These are phyloP conservation scores for Bucco capensis DNA, from an alignment of 2,113 vertebrate species.

Conservation along the genomic window DNA sequence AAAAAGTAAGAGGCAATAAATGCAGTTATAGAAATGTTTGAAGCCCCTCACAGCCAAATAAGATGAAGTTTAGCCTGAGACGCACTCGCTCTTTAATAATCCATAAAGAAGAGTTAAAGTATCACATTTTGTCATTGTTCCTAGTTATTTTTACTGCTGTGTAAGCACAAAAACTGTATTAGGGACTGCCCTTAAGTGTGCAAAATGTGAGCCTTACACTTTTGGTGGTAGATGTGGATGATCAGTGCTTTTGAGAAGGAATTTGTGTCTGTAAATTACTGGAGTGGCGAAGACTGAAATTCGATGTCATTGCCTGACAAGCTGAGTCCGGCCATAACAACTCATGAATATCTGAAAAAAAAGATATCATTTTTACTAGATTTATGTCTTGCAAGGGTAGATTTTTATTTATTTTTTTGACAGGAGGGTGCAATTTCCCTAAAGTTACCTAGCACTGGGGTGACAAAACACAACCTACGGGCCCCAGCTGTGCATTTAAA, in stretches of 20 bases:
- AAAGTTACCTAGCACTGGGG: not conserved
- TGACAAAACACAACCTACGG: not conserved
- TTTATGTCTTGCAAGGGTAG: not conserved
- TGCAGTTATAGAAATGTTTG: not conserved
- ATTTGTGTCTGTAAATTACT: not conserved
- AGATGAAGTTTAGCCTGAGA: not conserved
- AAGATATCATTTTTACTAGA: not conserved
- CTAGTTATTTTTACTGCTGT: not conserved
- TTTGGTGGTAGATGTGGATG: not conserved
- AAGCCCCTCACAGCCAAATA: not conserved
- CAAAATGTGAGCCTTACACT: not conserved
- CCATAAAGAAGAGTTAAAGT: not conserved
- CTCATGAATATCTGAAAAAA: not conserved
- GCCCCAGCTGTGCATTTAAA: not conserved
- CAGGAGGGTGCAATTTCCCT: not conserved
- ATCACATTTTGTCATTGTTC: not conserved
- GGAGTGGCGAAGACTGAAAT: not conserved
- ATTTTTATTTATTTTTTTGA: not conserved
- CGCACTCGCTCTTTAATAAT: not conserved
- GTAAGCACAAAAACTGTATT: not conserved
- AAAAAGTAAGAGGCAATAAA: slow-evolving; percentile 24
- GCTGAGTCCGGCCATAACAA: not conserved
- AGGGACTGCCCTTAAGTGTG: not conserved
- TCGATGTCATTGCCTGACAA: not conserved
- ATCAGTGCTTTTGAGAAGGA: not conserved